Conservation (phyloP, 2,888 invertebrate species). For the Thecocarcelia acutangulata region DNA sequence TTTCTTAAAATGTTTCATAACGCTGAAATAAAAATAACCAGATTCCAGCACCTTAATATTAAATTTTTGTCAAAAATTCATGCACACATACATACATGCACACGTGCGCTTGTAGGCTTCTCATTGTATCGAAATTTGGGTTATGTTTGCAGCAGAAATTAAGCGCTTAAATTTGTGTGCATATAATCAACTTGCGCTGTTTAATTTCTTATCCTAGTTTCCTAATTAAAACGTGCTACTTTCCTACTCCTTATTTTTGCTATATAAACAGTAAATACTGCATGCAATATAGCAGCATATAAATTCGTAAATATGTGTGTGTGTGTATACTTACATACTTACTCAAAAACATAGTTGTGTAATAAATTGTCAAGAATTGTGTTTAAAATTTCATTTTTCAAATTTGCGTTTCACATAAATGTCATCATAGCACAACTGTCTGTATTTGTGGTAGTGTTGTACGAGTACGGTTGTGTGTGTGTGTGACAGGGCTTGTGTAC, state of each 20-base stretch:
- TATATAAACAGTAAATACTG: constrained; percentile 9
- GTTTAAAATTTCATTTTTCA: constrained; percentile 69
- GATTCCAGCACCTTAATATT: too few species aligned
- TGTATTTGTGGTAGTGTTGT: constrained; percentile 14
- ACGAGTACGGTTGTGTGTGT: not conserved
- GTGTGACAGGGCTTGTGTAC: not conserved
- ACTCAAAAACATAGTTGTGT: constrained; percentile 22
- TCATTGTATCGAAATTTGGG: not conserved
- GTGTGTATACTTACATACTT: not conserved
- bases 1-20: too few species aligned
- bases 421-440: constrained; percentile 64
- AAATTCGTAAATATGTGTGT: too few species aligned
- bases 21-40: too few species aligned
- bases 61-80: too few species aligned
- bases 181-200: too few species aligned
- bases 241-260: not conserved
- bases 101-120: too few species aligned
- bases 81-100: too few species aligned
- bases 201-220: not conserved
- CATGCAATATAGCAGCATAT: not conserved
- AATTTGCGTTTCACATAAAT: constrained; percentile 69
- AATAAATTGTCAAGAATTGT: constrained; percentile 67
- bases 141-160: not conserved
- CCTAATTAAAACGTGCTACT: constrained; percentile 15
- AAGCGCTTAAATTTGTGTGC: too few species aligned